A percentile compares a stretch with the other conserved stretches of the same genome.
phyloP scores from a whole-genome alignment of 1,140 invertebrate species.

The Achroia grisella region DNA sequence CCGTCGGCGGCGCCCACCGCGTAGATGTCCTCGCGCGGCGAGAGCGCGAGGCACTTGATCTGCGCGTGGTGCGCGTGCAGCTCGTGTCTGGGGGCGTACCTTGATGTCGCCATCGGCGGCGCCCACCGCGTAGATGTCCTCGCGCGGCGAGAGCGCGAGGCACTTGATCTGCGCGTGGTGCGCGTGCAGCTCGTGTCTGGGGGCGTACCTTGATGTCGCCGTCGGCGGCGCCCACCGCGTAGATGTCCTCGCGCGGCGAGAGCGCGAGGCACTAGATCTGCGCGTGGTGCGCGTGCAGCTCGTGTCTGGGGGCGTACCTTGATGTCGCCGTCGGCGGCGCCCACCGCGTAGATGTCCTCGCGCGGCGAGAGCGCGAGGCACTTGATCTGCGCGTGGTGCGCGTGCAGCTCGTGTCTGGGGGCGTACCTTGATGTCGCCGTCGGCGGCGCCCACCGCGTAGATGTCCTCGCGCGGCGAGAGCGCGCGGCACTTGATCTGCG shows the following conservation, averaged over 20 bases:
- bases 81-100: too few species aligned
- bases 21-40: too few species aligned
- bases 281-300: conserved; percentile 93
- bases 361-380: conserved; percentile 98
- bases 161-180: too few species aligned
- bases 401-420: conserved; percentile 91
- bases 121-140: conserved; percentile 98
- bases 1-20: too few species aligned
- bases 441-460: conserved; percentile 94
- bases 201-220: conserved; percentile 99
- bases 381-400: conserved; percentile 91
- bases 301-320: conserved; percentile 94
- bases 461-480: conserved; percentile 98
- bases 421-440: conserved; percentile 91
- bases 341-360: conserved; percentile 96
- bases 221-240: conserved; percentile 98
- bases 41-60: too few species aligned
- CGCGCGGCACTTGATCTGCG: conserved; percentile 93
- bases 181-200: too few species aligned
- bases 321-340: conserved; percentile 95
- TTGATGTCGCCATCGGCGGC: conserved; percentile 99
- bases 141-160: conserved; percentile 92
- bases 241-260: conserved; percentile 96
- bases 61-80: too few species aligned
- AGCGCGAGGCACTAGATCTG: conserved; percentile 95